Evolutionary conservation across 1,140 invertebrate genomes (phyloP).

Genomic region (Ctenoplectra terminalis): DNA sequence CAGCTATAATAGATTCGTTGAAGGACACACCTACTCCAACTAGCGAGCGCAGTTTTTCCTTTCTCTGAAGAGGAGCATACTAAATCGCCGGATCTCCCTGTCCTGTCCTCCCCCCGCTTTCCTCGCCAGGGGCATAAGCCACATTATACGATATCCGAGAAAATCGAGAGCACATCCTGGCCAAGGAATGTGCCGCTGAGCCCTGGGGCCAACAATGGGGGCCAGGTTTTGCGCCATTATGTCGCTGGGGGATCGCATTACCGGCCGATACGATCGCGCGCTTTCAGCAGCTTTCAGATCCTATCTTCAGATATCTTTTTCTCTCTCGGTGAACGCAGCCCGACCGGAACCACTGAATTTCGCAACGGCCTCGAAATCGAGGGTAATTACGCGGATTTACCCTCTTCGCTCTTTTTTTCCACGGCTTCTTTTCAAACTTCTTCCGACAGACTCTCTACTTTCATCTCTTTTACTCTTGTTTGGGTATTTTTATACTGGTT

Average conservation of each 20-base stretch:
- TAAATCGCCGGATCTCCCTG: conserved; percentile 61
- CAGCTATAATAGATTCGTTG: conserved; percentile 4
- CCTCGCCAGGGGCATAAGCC: conserved; percentile 55
- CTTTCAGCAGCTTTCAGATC: conserved; percentile 63
- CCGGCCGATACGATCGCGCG: conserved; percentile 63
- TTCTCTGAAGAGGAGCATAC: not conserved
- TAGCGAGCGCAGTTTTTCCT: not conserved
- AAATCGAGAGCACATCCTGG: conserved; percentile 70
- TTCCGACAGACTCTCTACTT: not conserved
- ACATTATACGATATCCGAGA: conserved; percentile 69
- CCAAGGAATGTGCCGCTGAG: conserved; percentile 51
- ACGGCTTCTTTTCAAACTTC: conserved; percentile 2
- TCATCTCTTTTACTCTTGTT: not conserved
- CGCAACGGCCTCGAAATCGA: conserved; percentile 46
- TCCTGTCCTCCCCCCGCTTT: conserved; percentile 37
- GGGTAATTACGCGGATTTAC: conserved; percentile 52
- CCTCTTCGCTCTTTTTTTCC: not conserved
- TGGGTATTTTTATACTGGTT: not conserved
- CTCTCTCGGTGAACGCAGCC: conserved; percentile 37
- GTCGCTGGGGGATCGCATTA: conserved; percentile 69
- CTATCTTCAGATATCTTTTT: conserved; percentile 58
- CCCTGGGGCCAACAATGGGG: conserved; percentile 65
- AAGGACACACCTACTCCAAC: conserved; percentile 26
- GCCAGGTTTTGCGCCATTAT: conserved; percentile 69
- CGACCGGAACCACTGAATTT: conserved; percentile 48